A percentile compares a stretch with the other conserved stretches of the same genome.
phyloP scores from a whole-genome alignment of 2,888 invertebrate species.

The Ferdinandea cuprea region DNA sequence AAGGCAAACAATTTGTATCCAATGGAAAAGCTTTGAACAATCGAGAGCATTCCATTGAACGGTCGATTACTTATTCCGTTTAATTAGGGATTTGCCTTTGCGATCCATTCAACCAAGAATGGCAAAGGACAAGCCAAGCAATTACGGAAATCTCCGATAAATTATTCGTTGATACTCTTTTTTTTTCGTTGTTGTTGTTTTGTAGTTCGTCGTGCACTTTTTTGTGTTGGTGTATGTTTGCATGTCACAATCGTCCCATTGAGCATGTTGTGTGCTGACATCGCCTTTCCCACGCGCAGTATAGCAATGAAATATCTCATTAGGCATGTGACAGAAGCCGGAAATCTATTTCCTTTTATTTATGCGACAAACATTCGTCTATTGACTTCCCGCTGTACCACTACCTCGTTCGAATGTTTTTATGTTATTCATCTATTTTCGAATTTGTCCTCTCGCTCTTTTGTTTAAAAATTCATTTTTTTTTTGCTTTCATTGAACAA shows the following conservation, averaged over 20 bases:
- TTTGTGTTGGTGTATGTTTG: constrained; percentile 9
- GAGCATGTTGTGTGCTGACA: not conserved
- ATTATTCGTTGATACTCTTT: constrained; percentile 19
- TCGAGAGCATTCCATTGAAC: not conserved
- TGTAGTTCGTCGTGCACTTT: not conserved
- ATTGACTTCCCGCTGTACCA: constrained; percentile 35
- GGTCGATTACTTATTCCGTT: constrained; percentile 1
- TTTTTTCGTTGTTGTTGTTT: constrained; percentile 1
- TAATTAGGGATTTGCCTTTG: constrained; percentile 1
- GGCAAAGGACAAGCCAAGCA: not conserved
- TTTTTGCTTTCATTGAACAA: constrained; percentile 19
- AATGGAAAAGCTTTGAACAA: not conserved
- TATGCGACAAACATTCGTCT: constrained; percentile 43
- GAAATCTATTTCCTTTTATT: constrained; percentile 59
- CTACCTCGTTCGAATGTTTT: not conserved
- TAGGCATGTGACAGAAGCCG: constrained; percentile 55
- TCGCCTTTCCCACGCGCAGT: not conserved
- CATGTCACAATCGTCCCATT: constrained; percentile 11
- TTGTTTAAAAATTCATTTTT: not conserved
- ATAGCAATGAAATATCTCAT: constrained; percentile 30
- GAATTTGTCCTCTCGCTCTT: constrained; percentile 1
- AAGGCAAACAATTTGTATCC: not conserved
- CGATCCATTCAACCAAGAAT: constrained; percentile 8
- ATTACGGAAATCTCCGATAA: constrained; percentile 10
- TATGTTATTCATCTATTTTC: constrained; percentile 12